A percentile compares a stretch with the other conserved stretches of the same genome.
phyloP scores from a whole-genome alignment of 2,797 vertebrate species.

The Neosilurus mollespiculum region DNA sequence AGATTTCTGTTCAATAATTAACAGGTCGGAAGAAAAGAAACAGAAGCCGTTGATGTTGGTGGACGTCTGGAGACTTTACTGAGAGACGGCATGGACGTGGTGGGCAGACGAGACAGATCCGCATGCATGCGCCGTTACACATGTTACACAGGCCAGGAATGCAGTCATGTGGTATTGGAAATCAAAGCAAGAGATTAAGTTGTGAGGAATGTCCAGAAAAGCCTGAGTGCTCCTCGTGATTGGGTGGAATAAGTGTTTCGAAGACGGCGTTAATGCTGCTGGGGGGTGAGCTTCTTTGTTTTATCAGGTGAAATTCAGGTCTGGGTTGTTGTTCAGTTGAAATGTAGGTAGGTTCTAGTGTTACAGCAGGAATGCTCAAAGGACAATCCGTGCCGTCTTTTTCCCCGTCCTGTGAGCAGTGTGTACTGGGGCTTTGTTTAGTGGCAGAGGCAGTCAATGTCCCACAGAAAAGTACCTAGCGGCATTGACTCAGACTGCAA shows the following conservation, averaged over 20 bases:
- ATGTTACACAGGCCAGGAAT: conserved; percentile 45
- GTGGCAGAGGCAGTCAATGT: conserved; percentile 54
- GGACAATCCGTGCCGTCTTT: conserved; percentile 43
- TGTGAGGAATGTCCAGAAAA: conserved; percentile 22
- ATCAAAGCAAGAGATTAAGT: conserved; percentile 51
- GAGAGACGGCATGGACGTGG: conserved; percentile 34
- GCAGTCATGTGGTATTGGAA: conserved; percentile 53
- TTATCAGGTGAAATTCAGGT: conserved; percentile 25
- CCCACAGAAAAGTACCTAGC: conserved; percentile 60
- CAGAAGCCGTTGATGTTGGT: conserved; percentile 14
- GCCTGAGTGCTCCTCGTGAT: conserved; percentile 15
- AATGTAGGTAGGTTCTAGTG: conserved; percentile 35
- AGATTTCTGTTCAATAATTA: conserved; percentile 34
- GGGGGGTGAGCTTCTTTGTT: not conserved
- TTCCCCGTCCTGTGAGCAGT: conserved; percentile 48
- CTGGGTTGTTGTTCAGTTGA: conserved; percentile 36
- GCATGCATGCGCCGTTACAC: conserved; percentile 23
- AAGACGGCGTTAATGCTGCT: not conserved
- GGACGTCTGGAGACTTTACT: conserved; percentile 47
- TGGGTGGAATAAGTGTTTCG: conserved; percentile 23
- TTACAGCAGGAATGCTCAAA: conserved; percentile 35
- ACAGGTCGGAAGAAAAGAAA: conserved; percentile 28
- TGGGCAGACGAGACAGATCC: conserved; percentile 25
- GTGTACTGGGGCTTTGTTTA: conserved; percentile 52
- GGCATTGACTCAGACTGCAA: conserved; percentile 63